Percentiles rank a stretch among this genome's conserved stretches.
Conservation (phyloP, 2,797 vertebrate species). For the Gila robusta region DNA sequence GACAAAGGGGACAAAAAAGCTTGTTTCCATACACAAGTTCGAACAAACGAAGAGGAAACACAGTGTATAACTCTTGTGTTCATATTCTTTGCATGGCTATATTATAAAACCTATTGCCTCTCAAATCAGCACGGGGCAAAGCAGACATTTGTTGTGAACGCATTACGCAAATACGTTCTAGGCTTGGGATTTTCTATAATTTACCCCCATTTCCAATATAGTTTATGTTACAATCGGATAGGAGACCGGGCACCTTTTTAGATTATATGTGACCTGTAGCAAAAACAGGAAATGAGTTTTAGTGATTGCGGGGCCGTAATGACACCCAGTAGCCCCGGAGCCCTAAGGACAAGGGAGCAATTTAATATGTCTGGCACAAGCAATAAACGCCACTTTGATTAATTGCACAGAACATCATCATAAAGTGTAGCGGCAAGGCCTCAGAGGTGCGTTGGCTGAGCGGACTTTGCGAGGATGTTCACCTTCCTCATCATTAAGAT, state of each 20-base stretch:
- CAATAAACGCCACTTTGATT: slow-evolving; percentile 73
- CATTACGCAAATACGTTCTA: slow-evolving; percentile 48
- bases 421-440: slow-evolving; percentile 58
- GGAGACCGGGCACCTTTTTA: slow-evolving; percentile 53
- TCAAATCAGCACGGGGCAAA: slow-evolving; percentile 28
- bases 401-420: slow-evolving; percentile 68
- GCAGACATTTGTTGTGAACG: slow-evolving; percentile 37
- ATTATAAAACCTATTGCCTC: slow-evolving; percentile 38
- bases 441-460: slow-evolving; percentile 55
- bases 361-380: slow-evolving; percentile 72
- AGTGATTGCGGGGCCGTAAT: slow-evolving; percentile 64
- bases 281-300: slow-evolving; percentile 70
- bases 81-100: slow-evolving; percentile 37
- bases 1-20: slow-evolving; percentile 27
- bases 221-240: slow-evolving; percentile 59
- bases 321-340: slow-evolving; percentile 64
- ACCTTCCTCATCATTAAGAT: slow-evolving; percentile 67
- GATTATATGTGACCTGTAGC: slow-evolving; percentile 70
- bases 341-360: slow-evolving; percentile 69
- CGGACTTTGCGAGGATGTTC: slow-evolving; percentile 60
- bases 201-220: slow-evolving; percentile 55
- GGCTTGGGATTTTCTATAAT: slow-evolving; percentile 53
- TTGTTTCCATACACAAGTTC: slow-evolving; percentile 43
- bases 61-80: slow-evolving; percentile 22
- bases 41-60: slow-evolving; percentile 42